Percentiles rank a stretch among this genome's conserved stretches.
These are phyloP conservation scores for Nothoprocta perdicaria DNA, from an alignment of 2,113 vertebrate species.

Conservation along the genomic window DNA sequence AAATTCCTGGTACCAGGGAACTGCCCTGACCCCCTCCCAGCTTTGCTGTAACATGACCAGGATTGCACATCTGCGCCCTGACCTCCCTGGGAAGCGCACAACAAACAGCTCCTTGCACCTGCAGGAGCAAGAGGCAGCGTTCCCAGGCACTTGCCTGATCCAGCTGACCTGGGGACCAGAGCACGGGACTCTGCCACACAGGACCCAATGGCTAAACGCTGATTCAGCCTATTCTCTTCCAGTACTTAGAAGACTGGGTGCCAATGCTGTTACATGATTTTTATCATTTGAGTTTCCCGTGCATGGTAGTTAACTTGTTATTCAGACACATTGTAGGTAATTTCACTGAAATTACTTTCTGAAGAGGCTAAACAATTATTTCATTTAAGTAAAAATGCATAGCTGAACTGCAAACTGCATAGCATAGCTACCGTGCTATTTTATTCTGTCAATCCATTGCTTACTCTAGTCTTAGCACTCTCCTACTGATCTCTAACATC, in stretches of 20 bases:
- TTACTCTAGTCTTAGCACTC: background rate
- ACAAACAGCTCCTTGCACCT: background rate
- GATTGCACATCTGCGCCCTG: background rate
- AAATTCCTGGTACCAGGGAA: background rate
- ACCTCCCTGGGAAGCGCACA: background rate
- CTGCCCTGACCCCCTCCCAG: background rate
- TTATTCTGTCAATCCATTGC: background rate
- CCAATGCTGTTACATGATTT: fast-evolving
- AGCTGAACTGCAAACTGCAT: background rate
- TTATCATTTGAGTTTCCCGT: background rate
- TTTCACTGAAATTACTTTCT: background rate
- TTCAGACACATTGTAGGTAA: background rate
- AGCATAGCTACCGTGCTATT: fast-evolving
- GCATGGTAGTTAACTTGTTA: background rate
- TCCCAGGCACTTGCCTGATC: background rate
- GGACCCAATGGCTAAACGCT: background rate
- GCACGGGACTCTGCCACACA: fast-evolving
- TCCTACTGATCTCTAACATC: background rate
- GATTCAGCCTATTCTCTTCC: background rate
- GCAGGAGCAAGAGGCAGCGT: background rate
- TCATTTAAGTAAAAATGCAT: background rate
- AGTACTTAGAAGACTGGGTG: background rate
- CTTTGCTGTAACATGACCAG: background rate
- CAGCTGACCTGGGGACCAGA: background rate
- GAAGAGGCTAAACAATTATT: background rate